Conservation (phyloP, 2,888 invertebrate species). For the Ormyrus pomaceus region DNA sequence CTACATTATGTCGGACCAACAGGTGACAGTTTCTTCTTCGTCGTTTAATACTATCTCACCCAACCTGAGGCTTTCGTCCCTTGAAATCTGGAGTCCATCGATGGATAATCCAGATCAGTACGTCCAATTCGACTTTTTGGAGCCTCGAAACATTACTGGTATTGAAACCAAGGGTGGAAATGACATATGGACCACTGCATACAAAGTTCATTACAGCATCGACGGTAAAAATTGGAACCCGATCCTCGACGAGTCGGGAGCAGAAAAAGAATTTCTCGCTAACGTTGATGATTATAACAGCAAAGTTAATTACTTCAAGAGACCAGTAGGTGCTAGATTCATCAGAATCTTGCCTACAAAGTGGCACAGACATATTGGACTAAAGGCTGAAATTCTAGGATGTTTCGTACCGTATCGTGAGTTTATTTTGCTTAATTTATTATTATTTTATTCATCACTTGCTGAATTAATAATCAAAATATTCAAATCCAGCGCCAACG, state of each 20-base stretch:
- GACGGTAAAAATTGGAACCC: slow-evolving; percentile 85
- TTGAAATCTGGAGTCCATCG: slow-evolving; percentile 63
- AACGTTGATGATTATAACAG: slow-evolving; percentile 83
- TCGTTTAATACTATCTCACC: slow-evolving; percentile 60
- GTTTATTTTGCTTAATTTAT: neutral
- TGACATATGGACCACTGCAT: slow-evolving; percentile 86
- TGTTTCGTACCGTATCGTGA: slow-evolving; percentile 86
- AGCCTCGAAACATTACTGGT: slow-evolving; percentile 85
- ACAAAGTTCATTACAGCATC: slow-evolving; percentile 84
- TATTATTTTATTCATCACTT: neutral
- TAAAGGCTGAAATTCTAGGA: slow-evolving; percentile 87
- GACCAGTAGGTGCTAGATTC: slow-evolving; percentile 84
- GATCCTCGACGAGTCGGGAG: slow-evolving; percentile 76
- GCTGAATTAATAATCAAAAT: slow-evolving; percentile 1
- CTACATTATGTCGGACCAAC: slow-evolving; percentile 79
- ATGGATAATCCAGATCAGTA: slow-evolving; percentile 66
- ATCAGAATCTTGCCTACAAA: slow-evolving; percentile 84
- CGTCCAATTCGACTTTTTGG: slow-evolving; percentile 85
- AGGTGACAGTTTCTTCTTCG: slow-evolving; percentile 82
- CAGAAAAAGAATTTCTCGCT: slow-evolving; percentile 81
- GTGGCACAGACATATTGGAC: slow-evolving; percentile 85
- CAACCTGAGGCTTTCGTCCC: slow-evolving; percentile 61
- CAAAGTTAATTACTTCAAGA: slow-evolving; percentile 82
- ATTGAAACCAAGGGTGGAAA: slow-evolving; percentile 85
- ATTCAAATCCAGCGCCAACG: neutral